Percentiles rank a stretch among this genome's conserved stretches.
These are phyloP conservation scores for Vanessa tameamea DNA, from an alignment of 1,140 invertebrate genomes.

Conservation along the genomic window DNA sequence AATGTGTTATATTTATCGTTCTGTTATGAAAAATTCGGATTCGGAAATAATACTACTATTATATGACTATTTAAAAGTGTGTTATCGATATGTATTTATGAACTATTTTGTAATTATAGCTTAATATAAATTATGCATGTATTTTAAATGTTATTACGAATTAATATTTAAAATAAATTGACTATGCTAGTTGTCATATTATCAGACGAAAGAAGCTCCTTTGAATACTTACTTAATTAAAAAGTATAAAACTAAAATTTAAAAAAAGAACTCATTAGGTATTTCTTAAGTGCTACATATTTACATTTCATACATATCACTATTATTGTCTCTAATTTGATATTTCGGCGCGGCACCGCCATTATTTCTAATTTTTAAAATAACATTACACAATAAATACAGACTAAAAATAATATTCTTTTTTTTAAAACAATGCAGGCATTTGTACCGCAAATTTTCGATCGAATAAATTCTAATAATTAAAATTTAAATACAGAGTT, in stretches of 20 bases:
- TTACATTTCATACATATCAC: constrained; percentile 23
- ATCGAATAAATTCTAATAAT: not conserved
- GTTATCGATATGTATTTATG: no score
- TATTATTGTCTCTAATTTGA: constrained; percentile 39
- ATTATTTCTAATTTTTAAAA: constrained; percentile 19
- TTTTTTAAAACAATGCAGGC: not conserved
- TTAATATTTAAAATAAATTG: no score
- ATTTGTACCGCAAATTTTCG: not conserved
- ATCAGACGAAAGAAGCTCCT: not conserved
- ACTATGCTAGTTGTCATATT: not conserved
- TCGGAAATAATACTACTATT: no score
- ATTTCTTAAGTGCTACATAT: not conserved
- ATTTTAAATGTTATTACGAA: no score
- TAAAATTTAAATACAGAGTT: constrained; percentile 3
- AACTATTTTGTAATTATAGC: no score
- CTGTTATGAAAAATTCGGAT: no score
- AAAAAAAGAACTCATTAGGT: not conserved
- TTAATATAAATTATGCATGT: no score
- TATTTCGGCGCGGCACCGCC: constrained; percentile 22
- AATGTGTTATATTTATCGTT: no score
- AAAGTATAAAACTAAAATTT: not conserved
- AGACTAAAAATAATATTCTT: constrained; percentile 6
- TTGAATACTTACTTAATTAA: no score
- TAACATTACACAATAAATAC: constrained; percentile 7
- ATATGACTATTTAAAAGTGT: no score